Evolutionary conservation across 2,888 invertebrate genomes (phyloP), one percentile per base, ranked within the genome.

Genomic region (Eutolmus rufibarbis): DNA sequence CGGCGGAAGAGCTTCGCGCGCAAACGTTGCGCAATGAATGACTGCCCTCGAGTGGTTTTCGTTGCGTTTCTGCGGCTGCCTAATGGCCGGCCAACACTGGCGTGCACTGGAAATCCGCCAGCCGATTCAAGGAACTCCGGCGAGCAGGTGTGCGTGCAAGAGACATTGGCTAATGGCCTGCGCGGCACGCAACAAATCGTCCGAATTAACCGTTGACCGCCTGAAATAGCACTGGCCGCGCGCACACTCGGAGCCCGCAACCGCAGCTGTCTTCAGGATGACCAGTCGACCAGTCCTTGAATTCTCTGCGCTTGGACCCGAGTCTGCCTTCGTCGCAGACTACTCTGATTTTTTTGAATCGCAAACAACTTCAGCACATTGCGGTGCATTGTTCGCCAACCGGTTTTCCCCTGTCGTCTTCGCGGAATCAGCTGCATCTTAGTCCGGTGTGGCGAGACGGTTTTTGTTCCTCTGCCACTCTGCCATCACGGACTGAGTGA

Each of bases 171-270:
- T 40, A 82, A 66, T 57, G 28, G 43, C 0, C 31, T n/a, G 43
- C 12, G 85, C 34, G 46, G 74, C 85, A 85, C 82, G 82, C 85
- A 85, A 85, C 74, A 85, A 31, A 85, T 85, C 19, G 85, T 74
- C 85, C 74, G 85, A 74, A 84, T 84, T 40, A 85, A 85, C 85
- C 85, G 85, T 85, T 85, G 37, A n/a, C 34, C 57, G n/a, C 19
- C 19, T 66, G 46, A 16, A 79, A 23, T 23, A 40, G 31, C 37
- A 19, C 79, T 46, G 46, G 46, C 19, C 7, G 19, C 7, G 12
- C 28, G 31, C 23, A 37, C 37, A 43, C 43, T 9, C 9, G 14
- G 2, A 76, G 40, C 76, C n/a, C 1, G 31, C 77, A 40, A 46
- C 43, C 14, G 43, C 43, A 46, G 43, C 14, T 16, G 14, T 46